Base-by-base conservation (phyloP, 1,140 invertebrate species). In the Trachymyrmex septentrionalis region DNA sequence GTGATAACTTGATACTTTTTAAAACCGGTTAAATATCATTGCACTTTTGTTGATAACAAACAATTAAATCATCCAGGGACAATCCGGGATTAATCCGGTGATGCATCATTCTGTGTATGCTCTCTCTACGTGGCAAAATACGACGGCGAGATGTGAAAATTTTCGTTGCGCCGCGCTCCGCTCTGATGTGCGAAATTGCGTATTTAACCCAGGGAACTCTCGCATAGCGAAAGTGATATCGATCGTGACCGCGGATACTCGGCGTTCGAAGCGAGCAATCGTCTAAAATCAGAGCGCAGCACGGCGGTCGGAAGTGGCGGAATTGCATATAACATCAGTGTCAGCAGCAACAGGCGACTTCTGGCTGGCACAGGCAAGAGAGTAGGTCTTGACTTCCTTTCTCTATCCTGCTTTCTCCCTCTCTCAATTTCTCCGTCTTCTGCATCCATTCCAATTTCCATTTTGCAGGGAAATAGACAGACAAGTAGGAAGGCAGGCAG, bases 261-360 rank as follows among this genome's bases (percentile, higher is more conserved):
- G 30, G 24, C 14, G 59, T 48, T 55, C n/a, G 57, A 57, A 53
- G 30, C 12, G 48, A 30, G 50, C 66, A 24, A 72, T 82, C 78
- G 66, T 19, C 24, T 63, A 53, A 86, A 88, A 88, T 81, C 34
- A 67, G 61, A 75, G 27, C 59, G 67, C 24, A 63, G 34, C 59
- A 61, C 24, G 55, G 34, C 10, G 27, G 30, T 55, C 38, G 61
- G 27, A 38, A 19, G n/a, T 12, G 38, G 19, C 24, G 24, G 76
- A n/a, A 44, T 50, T 78, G 76, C 44, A 64, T 48, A 48, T 50
- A 64, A 78, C 44, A 66, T 34, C n/a, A 12, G 0, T 38, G 21
- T 44, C 27, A 48, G 63, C 81, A 91, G 90, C 90, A 91, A 91
- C 90, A 91, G 90, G 90, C 90, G 87, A 90, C 34, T 87, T 86